Evolutionary conservation across 2,797 vertebrate species (phyloP), one percentile per base, ranked within the genome.

Genomic region (Tolypeutes matacus): DNA sequence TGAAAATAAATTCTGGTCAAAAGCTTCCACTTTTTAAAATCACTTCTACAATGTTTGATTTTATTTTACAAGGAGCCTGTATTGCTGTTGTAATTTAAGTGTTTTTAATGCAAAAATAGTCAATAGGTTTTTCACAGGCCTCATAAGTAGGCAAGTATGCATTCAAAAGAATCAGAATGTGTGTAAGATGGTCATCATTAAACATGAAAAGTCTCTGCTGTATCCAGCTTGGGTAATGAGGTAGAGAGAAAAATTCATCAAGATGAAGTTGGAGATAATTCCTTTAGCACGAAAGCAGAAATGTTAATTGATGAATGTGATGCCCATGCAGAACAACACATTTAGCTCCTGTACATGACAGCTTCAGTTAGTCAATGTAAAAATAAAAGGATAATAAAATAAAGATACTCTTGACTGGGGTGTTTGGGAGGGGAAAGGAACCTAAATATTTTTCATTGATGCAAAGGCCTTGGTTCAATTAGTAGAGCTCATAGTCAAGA

Each of bases 241-340:
- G 90, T 96, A 95, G 92, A 94, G 89, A 96, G 91, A 92, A 91
- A 96, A 96, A 95, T 93, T 94, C 94, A 97, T 95, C 96, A 96
- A 87, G 90, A 97, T 95, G 94, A 84, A 86, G 92, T 96, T 90
- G 89, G 89, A 97, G 93, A 95, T 89, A 93, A 97, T 94, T 96
- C 90, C 76, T 96, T 96, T 75, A 93, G 93, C 96, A 94, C 94
- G 90, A 98, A 94, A 86, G 88, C 93, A 94, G 80, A 97, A 88
- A 76, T 25, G 11, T 87, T 86, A 88, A 95, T 42, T 95, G 96
- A 96, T 86, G 84, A 82, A 86, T 96, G 75, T 29, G 89, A 81
- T 91, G 62, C 86, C 64, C 62, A 90, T 2, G 4, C 87, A 97
- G 84, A 83, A 94, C 96, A 95, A 86, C 93, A 90, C 93, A 92